Base-by-base conservation (phyloP, 2,888 invertebrate genomes). In the Oscheius sp. region DNA sequence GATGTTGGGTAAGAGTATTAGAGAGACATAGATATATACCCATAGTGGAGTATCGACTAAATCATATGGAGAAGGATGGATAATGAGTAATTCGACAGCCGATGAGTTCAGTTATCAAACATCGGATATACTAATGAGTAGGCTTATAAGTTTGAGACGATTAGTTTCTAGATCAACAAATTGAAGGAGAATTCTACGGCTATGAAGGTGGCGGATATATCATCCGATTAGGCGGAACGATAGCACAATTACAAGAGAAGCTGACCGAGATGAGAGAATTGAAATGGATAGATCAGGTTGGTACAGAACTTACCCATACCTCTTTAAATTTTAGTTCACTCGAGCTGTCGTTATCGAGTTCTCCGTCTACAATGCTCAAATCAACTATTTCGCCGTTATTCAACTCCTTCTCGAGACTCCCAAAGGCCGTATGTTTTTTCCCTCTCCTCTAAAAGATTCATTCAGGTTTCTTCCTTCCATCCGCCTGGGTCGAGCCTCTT, bases 301-400 rank as follows among this genome's bases (percentile, higher is more conserved):
- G 22, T 59, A 2, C 12, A n/a, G n/a, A n/a, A n/a, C n/a, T n/a
- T n/a, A n/a, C n/a, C n/a, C n/a, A n/a, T n/a, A 2, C 41, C 41
- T 41, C 5, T 9, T 41, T n/a, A 36, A 36, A 36, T 89, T 89
- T 72, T 76, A 82, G 67, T 83, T 87, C 72, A 89, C 89, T 1
- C 71, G 89, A 50, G 89, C 89, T 2, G 85, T 89, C 4, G 87
- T 89, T 70, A 84, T 89, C n/a, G 89, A 89, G 72, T 89, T 89
- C 75, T 88, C 89, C 0, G 86, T 87, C 33, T 89, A 89, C 81
- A 89, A 89, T 69, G 85, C 87, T 6, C 87, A 87, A 74, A 79
- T 86, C 44, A 87, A 80, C 67, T 77, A 78, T 54, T 80, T 78
- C 51, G 72, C 75, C 28, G 78, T 80, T 2, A 70, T 76, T 6